Base-by-base conservation (phyloP, 2,888 invertebrate species). In the Cynaeus angustus region DNA sequence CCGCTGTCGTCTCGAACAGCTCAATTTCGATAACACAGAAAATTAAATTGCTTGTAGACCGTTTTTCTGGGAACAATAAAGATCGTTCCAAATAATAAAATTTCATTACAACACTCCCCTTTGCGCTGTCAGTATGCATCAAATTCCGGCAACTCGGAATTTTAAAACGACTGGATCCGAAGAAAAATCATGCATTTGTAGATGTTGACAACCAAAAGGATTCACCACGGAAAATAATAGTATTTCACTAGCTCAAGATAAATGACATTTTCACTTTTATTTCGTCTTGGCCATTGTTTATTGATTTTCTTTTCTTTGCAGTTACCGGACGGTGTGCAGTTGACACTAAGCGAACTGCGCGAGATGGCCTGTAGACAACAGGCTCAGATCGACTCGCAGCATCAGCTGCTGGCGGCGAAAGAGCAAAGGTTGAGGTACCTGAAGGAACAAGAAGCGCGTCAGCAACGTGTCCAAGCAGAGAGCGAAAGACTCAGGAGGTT, bases 331-430 rank as follows among this genome's bases (percentile, higher is more conserved):
- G 94, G 94, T 88, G 92, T 92, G 90, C 92, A 92, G 92, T 90
- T 94, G 90, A 94, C 94, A 86, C 90, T 97, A 89, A 92, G 93
- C 86, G 97, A 98, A 91, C 93, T 98, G 89, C 96, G 97, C 90
- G 96, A 96, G 86, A 97, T 98, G 96, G 98, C 98, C 86, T 91
- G 95, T 86, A 91, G 97, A 83, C 98, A 98, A 89, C 97, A 98
- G 89, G 94, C 96, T 87, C 97, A 98, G 90, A 97, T 98, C 85
- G 97, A 97, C 89, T 93, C 94, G 83, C 98, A 98, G 89, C 95
- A 96, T 86, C 90, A 92, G 88, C 89, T 95, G 87, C 90, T 97
- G 83, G 94, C 95, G 82, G 96, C 96, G 81, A 95, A 95, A 87
- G 96, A 96, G 88, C 96, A 96, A 87, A 89, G 96, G 82, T 89